Evolutionary conservation across 1,140 invertebrate genomes (phyloP).

Genomic region (roundworm (Caenorhabditis elegans)): WBcel235 BX284604.4:783001-783500

Average conservation of each 20-base stretch:
- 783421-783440: too few relatives aligned
- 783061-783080: not conserved
- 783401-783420: not conserved
- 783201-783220: slow-evolving; percentile 61
- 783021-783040: slow-evolving; percentile 44
- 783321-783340: not conserved
- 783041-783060: slow-evolving; percentile 37
- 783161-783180: slow-evolving; percentile 47
- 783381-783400: not conserved
- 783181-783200: slow-evolving; percentile 40
- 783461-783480: too few relatives aligned
- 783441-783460: too few relatives aligned
- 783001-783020: slow-evolving; percentile 33
- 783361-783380: not conserved
- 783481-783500: too few relatives aligned
- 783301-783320: not conserved
- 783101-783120: slow-evolving; percentile 45
- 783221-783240: slow-evolving; percentile 56
- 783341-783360: not conserved
- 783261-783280: slow-evolving; percentile 59
- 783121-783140: slow-evolving; percentile 40
- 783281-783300: slow-evolving; percentile 55
- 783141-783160: too few relatives aligned
- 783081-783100: slow-evolving; percentile 26
- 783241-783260: slow-evolving; percentile 55